These are phyloP conservation scores for Ctenochaetus hawaiiensis DNA, from an alignment of 2,797 vertebrate species.

Conservation along the genomic window DNA sequence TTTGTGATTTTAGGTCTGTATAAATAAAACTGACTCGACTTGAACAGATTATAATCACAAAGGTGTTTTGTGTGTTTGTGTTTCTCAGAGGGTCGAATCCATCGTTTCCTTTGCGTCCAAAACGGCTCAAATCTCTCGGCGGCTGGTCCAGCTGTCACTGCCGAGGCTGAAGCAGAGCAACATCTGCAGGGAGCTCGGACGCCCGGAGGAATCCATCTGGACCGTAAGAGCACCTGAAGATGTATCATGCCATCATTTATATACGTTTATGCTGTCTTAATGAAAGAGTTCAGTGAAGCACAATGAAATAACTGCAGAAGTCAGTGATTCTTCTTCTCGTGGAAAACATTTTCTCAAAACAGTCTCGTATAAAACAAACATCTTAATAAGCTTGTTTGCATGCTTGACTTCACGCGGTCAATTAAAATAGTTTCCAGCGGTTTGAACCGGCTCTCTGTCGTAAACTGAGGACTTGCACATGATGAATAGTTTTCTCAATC, in stretches of 20 bases:
- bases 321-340: background rate
- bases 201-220: conserved; percentile 73
- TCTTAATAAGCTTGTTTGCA: background rate
- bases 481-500: conserved; percentile 2
- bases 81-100: conserved; percentile 64
- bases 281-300: background rate
- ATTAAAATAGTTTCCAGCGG: conserved; percentile 29
- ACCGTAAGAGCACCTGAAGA: conserved; percentile 76
- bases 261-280: too few relatives aligned
- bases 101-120: conserved; percentile 50
- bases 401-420: conserved; percentile 1
- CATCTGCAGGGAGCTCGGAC: conserved; percentile 68
- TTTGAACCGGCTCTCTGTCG: conserved; percentile 11
- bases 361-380: background rate
- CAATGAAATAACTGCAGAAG: background rate
- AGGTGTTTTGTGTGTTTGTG: background rate
- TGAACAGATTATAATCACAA: too few relatives aligned
- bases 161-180: conserved; percentile 77
- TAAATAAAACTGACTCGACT: too few relatives aligned
- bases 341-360: background rate
- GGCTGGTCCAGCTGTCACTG: conserved; percentile 79
- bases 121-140: conserved; percentile 52
- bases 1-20: too few relatives aligned
- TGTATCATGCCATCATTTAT: background rate
- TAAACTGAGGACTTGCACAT: background rate